phyloP scores from a whole-genome alignment of 2,888 invertebrate species.

The Leistus spinibarbis region DNA sequence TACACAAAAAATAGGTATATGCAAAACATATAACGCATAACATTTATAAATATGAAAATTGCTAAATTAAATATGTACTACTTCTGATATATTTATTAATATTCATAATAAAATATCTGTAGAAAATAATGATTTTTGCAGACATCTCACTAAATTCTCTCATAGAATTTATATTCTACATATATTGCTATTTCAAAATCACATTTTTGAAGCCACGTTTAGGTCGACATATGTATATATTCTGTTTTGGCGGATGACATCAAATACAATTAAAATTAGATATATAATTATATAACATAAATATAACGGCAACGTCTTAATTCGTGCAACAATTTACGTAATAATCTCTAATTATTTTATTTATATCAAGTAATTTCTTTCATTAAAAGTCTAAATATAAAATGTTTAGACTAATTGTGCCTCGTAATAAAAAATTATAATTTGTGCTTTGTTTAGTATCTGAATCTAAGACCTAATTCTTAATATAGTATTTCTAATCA shows the following conservation, averaged over 20 bases:
- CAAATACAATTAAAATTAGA: neutral
- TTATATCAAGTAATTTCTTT: too few species aligned
- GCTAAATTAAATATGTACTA: neutral
- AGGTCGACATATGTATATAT: conserved; percentile 15
- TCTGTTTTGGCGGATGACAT: neutral
- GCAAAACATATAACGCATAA: neutral
- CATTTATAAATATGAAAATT: neutral
- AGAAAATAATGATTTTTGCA: neutral
- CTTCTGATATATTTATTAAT: neutral
- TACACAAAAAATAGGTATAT: neutral
- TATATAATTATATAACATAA: neutral
- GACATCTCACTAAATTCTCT: neutral
- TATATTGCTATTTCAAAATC: conserved; percentile 32
- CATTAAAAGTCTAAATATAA: neutral
- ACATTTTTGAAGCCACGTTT: conserved; percentile 32
- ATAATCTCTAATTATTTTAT: too few species aligned
- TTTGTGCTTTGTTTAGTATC: neutral
- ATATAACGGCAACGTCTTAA: neutral
- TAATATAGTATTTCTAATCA: too few species aligned
- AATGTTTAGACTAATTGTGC: neutral
- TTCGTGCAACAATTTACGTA: neutral
- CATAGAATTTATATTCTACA: conserved; percentile 11
- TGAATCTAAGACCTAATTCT: too few species aligned
- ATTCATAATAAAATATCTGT: neutral
- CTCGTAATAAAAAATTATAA: neutral